These are phyloP conservation scores for Microcaecilia unicolor DNA, from an alignment of 2,797 vertebrate species.

Conservation along the genomic window DNA sequence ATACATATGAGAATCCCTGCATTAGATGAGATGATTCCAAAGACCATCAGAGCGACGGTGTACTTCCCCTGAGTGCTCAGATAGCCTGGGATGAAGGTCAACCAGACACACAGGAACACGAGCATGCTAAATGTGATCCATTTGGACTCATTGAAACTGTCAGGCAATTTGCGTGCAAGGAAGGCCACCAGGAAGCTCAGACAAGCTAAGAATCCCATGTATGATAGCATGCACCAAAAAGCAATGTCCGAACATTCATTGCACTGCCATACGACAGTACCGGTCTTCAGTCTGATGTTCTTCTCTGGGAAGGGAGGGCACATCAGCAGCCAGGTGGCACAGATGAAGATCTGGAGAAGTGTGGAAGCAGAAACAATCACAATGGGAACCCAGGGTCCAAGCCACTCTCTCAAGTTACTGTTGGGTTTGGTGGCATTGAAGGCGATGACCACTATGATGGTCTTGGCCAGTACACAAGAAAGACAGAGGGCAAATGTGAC, in stretches of 20 bases:
- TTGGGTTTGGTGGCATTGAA: too few species aligned
- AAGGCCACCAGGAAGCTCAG: conserved; percentile 11
- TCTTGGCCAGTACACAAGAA: conserved; percentile 20
- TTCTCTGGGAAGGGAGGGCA: conserved; percentile 4
- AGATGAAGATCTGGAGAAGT: not conserved
- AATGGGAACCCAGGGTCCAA: not conserved
- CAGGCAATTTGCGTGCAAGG: conserved; percentile 3
- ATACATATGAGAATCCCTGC: too few species aligned
- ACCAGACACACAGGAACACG: conserved; percentile 10
- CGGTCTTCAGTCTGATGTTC: not conserved
- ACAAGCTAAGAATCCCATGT: conserved; percentile 10
- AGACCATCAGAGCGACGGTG: conserved; percentile 7
- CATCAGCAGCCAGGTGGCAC: not conserved
- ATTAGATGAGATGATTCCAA: conserved; percentile 9
- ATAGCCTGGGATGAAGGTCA: conserved; percentile 11
- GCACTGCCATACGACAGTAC: conserved; percentile 1
- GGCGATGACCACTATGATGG: conserved; percentile 18
- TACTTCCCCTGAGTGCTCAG: conserved; percentile 8
- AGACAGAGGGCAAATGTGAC: not conserved
- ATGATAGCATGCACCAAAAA: conserved; percentile 19
- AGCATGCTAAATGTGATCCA: conserved; percentile 12
- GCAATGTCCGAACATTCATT: conserved; percentile 2
- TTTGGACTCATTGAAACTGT: conserved; percentile 11
- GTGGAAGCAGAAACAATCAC: not conserved
- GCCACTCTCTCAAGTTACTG: too few species aligned